phyloP scores from a whole-genome alignment of 64 coral and sea anemone genomes.

The Stylophora pistillata region DNA sequence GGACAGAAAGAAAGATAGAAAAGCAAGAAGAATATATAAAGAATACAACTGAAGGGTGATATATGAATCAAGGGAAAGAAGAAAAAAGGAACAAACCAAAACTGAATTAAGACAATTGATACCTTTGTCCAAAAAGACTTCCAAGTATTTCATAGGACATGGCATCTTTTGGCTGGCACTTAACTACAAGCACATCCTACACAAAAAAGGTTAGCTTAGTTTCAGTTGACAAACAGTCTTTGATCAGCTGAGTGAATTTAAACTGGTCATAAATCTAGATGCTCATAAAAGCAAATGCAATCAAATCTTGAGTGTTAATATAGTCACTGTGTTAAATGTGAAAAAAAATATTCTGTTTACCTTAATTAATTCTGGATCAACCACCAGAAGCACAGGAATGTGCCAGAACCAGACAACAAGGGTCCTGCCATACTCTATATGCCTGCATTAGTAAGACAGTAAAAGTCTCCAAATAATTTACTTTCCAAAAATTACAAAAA shows the following conservation, averaged over 20 bases:
- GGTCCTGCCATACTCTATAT: constrained; percentile 52
- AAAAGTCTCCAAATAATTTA: not conserved
- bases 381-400: constrained; percentile 16
- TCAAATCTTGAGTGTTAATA: no score
- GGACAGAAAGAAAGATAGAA: no score
- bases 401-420: constrained; percentile 61
- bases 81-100: not conserved
- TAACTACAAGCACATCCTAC: constrained; percentile 32
- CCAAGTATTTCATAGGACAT: constrained; percentile 1
- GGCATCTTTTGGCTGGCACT: constrained; percentile 37
- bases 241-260: not conserved
- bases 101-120: not conserved
- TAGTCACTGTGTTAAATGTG: no score
- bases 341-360: not conserved
- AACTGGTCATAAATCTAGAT: not conserved
- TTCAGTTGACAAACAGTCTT: not conserved
- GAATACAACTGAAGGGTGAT: no score
- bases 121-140: constrained; percentile 42
- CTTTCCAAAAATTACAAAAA: no score
- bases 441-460: constrained; percentile 8
- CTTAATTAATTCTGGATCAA: constrained; percentile 27
- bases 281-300: not conserved
- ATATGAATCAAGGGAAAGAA: no score
- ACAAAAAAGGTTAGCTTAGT: not conserved
- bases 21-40: no score